These are phyloP conservation scores for Hydrophis major DNA, from an alignment of 2,797 vertebrate species.

Conservation along the genomic window DNA sequence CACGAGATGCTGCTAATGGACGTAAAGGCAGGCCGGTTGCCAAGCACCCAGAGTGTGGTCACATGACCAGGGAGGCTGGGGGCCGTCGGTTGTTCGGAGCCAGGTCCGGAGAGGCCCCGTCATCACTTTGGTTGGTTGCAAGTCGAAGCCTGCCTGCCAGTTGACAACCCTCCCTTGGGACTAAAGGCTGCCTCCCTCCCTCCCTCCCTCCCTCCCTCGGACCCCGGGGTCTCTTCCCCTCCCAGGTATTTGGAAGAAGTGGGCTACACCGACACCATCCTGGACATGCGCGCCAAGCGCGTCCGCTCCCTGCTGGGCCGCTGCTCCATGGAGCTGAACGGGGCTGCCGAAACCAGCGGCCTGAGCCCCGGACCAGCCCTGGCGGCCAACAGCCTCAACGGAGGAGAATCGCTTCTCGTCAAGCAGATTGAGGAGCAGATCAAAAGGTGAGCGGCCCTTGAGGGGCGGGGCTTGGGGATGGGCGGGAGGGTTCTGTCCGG, in stretches of 20 bases:
- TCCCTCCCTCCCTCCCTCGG: no score
- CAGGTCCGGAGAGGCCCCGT: not conserved
- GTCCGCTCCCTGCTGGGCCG: constrained; percentile 85
- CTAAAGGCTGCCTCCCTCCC: not conserved
- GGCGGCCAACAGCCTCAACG: constrained; percentile 37
- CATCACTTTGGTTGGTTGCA: not conserved
- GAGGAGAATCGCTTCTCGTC: constrained; percentile 79
- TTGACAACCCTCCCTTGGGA: not conserved
- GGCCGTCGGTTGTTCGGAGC: not conserved
- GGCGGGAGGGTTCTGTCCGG: fast-evolving
- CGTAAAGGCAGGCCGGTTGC: not conserved
- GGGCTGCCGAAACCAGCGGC: constrained; percentile 68
- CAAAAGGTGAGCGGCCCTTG: constrained; percentile 75
- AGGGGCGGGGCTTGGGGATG: no score
- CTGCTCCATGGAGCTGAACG: constrained; percentile 81
- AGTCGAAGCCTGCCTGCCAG: not conserved
- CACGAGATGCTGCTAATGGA: not conserved
- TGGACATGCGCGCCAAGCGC: constrained; percentile 88
- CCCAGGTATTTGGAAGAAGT: constrained; percentile 88
- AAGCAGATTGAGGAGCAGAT: constrained; percentile 92
- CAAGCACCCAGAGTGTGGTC: not conserved
- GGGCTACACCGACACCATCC: constrained; percentile 88
- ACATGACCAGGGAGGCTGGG: not conserved
- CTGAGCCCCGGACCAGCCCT: constrained; percentile 38
- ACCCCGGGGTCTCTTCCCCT: not conserved